These are phyloP conservation scores for Chlamydotis undulata DNA, from an alignment of 2,113 vertebrate species.

Conservation along the genomic window DNA sequence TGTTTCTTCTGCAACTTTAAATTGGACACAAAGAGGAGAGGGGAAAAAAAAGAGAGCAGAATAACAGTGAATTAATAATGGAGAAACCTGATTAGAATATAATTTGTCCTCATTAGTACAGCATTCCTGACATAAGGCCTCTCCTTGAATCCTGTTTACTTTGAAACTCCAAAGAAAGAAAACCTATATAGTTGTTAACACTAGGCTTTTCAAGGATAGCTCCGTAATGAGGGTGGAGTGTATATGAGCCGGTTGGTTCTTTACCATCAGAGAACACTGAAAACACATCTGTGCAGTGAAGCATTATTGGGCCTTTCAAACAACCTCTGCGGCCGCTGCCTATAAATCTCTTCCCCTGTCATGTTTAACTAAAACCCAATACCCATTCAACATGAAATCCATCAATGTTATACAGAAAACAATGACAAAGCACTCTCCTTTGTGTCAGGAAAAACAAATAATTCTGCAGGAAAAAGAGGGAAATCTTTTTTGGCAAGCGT, in stretches of 20 bases:
- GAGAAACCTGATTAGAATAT: conserved; percentile 78
- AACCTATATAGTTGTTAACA: conserved; percentile 72
- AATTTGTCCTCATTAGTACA: conserved; percentile 79
- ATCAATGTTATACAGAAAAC: conserved; percentile 89
- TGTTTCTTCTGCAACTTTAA: conserved; percentile 75
- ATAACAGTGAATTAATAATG: conserved; percentile 75
- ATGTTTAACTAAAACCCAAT: conserved; percentile 91
- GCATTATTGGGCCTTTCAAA: conserved; percentile 83
- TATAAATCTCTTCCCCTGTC: conserved; percentile 87
- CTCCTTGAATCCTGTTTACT: conserved; percentile 77
- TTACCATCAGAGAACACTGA: conserved; percentile 62
- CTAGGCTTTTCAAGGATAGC: conserved; percentile 65
- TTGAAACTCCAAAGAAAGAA: conserved; percentile 77
- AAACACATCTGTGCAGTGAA: conserved; percentile 65
- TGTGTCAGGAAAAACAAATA: conserved; percentile 78
- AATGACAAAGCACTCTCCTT: conserved; percentile 89
- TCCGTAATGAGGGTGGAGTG: conserved; percentile 63
- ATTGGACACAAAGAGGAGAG: conserved; percentile 67
- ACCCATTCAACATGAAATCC: conserved; percentile 90
- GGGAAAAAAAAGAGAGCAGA: conserved; percentile 30
- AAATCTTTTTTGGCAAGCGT: conserved; percentile 83
- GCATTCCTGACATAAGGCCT: conserved; percentile 72
- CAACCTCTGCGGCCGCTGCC: conserved; percentile 78
- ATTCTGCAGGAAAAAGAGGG: conserved; percentile 70
- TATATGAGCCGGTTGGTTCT: conserved; percentile 52